These are phyloP conservation scores for Spinus olivaceus DNA, from an alignment of 2,797 vertebrate genomes.

Conservation along the genomic window DNA sequence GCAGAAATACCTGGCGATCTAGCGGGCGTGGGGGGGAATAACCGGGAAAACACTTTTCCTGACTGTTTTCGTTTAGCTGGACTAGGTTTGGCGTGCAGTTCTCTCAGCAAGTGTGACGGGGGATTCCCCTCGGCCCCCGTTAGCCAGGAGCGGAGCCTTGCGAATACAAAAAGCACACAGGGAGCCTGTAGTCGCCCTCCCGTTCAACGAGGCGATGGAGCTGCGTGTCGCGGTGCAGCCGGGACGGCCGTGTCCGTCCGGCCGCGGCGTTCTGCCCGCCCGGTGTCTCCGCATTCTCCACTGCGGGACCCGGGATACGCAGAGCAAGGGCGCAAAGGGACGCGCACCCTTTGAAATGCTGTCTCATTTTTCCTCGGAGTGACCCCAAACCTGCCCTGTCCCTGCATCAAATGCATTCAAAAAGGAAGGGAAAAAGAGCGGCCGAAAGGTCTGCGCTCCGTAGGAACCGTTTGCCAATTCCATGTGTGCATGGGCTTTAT, in stretches of 20 bases:
- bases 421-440: not conserved
- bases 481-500: not conserved
- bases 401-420: not conserved
- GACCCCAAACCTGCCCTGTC: not conserved
- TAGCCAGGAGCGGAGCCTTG: not conserved
- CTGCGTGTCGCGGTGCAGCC: not conserved
- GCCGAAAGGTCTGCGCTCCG: not conserved
- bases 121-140: not conserved
- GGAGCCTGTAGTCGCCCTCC: not conserved
- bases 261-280: not conserved
- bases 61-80: not conserved
- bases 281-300: not conserved
- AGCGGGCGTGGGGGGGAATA: not conserved
- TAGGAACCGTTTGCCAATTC: not conserved
- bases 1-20: not conserved
- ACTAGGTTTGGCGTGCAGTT: not conserved
- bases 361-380: not conserved
- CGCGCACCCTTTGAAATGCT: not conserved
- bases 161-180: not conserved
- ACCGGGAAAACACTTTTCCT: not conserved
- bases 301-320: not conserved
- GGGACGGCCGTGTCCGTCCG: not conserved
- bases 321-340: not conserved
- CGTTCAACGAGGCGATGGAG: not conserved
- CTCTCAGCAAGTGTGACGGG: not conserved